Evolutionary conservation across 2,113 vertebrate species (phyloP).

Genomic region (Monarcha castaneiventris): DNA sequence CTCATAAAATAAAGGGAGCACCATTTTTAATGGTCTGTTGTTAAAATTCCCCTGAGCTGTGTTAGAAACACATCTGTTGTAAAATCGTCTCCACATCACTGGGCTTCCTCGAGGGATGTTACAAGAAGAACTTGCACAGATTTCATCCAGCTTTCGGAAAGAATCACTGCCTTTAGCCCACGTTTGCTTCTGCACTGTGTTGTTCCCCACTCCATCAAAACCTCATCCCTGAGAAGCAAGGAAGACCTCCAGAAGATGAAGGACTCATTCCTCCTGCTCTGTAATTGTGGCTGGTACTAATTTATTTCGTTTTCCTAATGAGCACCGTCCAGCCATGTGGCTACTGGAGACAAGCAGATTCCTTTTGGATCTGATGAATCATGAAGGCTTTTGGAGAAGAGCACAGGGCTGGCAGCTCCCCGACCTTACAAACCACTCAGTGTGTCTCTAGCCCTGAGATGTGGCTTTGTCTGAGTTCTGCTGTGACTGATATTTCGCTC

Average conservation of each 20-base stretch:
- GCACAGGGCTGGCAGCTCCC: background rate
- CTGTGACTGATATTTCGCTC: background rate
- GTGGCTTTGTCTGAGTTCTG: background rate
- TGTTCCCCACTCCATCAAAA: background rate
- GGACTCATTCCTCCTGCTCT: background rate
- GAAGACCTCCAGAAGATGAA: background rate
- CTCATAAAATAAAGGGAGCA: background rate
- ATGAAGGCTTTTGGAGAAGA: background rate
- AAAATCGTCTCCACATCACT: background rate
- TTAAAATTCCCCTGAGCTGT: background rate
- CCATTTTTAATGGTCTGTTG: background rate
- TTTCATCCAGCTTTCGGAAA: background rate
- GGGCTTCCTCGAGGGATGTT: background rate
- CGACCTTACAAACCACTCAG: background rate
- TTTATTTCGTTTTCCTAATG: background rate
- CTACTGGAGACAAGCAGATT: background rate
- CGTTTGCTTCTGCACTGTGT: fast-evolving
- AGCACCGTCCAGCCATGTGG: background rate
- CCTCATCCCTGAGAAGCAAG: background rate
- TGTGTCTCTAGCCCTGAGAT: background rate
- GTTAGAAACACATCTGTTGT: background rate
- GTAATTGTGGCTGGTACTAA: background rate
- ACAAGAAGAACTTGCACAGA: background rate
- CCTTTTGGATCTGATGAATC: background rate
- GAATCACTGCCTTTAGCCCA: background rate